Evolutionary conservation across 2,113 vertebrate species (phyloP), one percentile per base, ranked within the genome.

Genomic region (Myiagra hebetior): DNA sequence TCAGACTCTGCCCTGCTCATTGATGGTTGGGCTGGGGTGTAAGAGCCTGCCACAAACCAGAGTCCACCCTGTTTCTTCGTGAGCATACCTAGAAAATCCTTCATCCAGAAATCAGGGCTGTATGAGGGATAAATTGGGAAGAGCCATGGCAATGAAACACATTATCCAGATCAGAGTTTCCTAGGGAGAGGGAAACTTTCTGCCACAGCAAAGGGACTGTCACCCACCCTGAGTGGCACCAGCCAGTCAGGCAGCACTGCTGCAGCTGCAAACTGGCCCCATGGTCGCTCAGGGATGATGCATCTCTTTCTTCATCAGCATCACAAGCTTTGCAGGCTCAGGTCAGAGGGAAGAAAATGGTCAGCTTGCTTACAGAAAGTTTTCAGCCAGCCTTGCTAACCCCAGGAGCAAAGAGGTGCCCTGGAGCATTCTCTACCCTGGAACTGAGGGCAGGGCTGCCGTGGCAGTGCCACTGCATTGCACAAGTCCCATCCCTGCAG

Each of bases 131-230:
- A 7, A 72, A 24, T 3, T 60, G 21, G 55, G 42, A 91, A 84
- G 47, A 63, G 23, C 39, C 18, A 46, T 0, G 0, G 8, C 57
- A 83, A 15, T 2, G 5, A 70, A 81, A 52, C 10, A 23, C 15
- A 6, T 21, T 46, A 8, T 13, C 15, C 56, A 72, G 33, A 76
- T 50, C 44, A 44, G 49, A 83, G 33, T 4, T 77, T 42, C n/a
- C 22, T 17, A 24, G 27, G 9, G 30, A 56, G 35, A 42, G 13
- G 22, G 15, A 81, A 84, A 39, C 2, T 8, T 65, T 22, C n/a
- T 3, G 1, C 41, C 17, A 41, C 26, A 42, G 5, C 53, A 60
- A 68, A 83, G 8, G 28, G 10, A n/a, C 31, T 41, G 15, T 46
- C 35, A 44, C 5, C 9, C 15, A 47, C 18, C 10, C 47, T 59